Evolutionary conservation across 1,140 invertebrate species (phyloP), one percentile per base, ranked within the genome.

Genomic region (honey bee (Apis mellifera)): DNA sequence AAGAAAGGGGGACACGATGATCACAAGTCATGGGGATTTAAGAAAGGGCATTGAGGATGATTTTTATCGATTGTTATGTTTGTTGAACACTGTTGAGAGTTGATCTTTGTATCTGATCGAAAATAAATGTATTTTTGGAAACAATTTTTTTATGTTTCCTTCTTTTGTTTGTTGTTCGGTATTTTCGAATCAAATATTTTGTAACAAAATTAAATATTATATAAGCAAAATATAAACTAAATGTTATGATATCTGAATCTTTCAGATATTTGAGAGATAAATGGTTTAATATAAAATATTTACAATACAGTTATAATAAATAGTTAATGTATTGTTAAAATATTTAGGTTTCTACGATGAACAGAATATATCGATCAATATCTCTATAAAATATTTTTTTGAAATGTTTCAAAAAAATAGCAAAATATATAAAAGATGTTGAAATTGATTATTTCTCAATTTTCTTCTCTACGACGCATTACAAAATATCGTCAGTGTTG

Each of bases 1-100:
- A 90, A 91, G 75, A 92, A 92, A 57, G 90, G 89, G 2, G 91
- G 89, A 4, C 89, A 91, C 80, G 84, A 86, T 8, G 87, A 87
- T 19, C 86, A 89, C 71, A 88, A 90, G 15, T 64, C 84, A 17
- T 89, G 85, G 84, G 78, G 74, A 19, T 88, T 70, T 64, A 85
- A 90, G 17, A 82, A 88, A 62, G 87, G 86, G 3, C 87, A 89
- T 80, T 89, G 48, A 81, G 26, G 9, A 2, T 54, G 26, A 50
- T 52, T 15, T 21, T 8, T 1, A 26, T 9, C 55, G 2, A 26
- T 82, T 82, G 80, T 82, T 82, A 70, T 70, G 32, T 77, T 78
- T 82, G 80, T 82, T 82, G 26, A 77, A 32, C 80, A 52, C 55
- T 23, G 65, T 52, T 26, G 26, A 26, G 26, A 26, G 79, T 59